These are phyloP conservation scores for Potamilus streckersoni DNA, from an alignment of 1,140 invertebrate species.

Conservation along the genomic window DNA sequence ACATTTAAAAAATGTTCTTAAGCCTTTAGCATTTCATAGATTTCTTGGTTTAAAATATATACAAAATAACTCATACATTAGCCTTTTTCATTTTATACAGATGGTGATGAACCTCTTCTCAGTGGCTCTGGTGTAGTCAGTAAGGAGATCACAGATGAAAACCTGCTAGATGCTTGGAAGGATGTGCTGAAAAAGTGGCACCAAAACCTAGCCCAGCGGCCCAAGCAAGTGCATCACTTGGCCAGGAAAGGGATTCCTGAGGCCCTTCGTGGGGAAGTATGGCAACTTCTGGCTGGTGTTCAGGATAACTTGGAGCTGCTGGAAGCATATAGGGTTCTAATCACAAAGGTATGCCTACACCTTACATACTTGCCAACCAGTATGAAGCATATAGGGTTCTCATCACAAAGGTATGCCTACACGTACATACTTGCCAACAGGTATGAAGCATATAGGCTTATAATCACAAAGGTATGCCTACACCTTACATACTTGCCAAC, in stretches of 20 bases:
- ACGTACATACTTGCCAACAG: no score
- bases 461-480: slow-evolving; percentile 85
- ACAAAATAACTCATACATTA: background rate
- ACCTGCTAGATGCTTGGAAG: slow-evolving; percentile 92
- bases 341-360: slow-evolving; percentile 80
- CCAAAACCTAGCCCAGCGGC: slow-evolving; percentile 59
- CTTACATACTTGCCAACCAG: no score
- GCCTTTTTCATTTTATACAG: slow-evolving; percentile 48
- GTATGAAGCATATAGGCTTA: slow-evolving; percentile 90
- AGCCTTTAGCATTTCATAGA: no score
- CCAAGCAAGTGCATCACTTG: slow-evolving; percentile 60
- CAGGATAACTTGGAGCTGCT: slow-evolving; percentile 88
- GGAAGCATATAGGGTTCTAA: slow-evolving; percentile 90
- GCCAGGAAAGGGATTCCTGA: slow-evolving; percentile 87
- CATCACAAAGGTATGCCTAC: no score
- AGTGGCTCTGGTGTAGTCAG: slow-evolving; percentile 97
- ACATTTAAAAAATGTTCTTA: background rate
- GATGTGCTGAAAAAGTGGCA: slow-evolving; percentile 87
- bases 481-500: no score
- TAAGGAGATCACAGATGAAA: slow-evolving; percentile 93
- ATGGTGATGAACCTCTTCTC: slow-evolving; percentile 93
- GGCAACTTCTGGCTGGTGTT: slow-evolving; percentile 92
- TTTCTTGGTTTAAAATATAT: no score
- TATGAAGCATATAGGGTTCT: no score
- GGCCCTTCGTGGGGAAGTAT: slow-evolving; percentile 95